Evolutionary conservation across 2,888 invertebrate species (phyloP).

Genomic region (Caenorhabditis parvicauda): DNA sequence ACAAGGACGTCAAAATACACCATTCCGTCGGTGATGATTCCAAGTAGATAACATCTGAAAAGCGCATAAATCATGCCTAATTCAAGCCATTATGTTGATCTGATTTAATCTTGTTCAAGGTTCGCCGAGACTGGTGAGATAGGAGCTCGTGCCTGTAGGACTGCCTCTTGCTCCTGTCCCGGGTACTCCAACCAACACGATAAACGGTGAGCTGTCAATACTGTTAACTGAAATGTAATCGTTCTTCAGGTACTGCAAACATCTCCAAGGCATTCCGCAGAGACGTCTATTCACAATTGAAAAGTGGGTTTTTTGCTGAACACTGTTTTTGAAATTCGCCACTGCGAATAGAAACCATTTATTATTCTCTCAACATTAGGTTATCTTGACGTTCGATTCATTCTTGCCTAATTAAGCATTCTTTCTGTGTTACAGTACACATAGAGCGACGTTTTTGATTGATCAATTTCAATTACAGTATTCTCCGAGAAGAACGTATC

Average conservation of each 20-base stretch:
- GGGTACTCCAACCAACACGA: conserved; percentile 46
- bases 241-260: conserved; percentile 31
- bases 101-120: conserved; percentile 13
- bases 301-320: conserved; percentile 34
- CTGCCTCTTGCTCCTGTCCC: conserved; percentile 54
- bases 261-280: conserved; percentile 20
- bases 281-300: conserved; percentile 34
- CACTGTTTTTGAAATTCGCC: too few species aligned
- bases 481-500: not conserved
- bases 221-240: conserved; percentile 7
- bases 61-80: too few species aligned
- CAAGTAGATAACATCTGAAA: too few species aligned
- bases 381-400: too few species aligned
- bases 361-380: too few species aligned
- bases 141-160: conserved; percentile 46
- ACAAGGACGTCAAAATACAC: too few species aligned
- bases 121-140: conserved; percentile 52
- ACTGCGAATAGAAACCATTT: too few species aligned
- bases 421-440: too few species aligned
- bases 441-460: not conserved
- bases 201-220: not conserved
- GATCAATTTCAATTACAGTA: not conserved
- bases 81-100: too few species aligned
- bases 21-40: too few species aligned
- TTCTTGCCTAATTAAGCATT: too few species aligned